These are phyloP conservation scores for Cyaniris semiargus DNA, from an alignment of 2,888 invertebrate species.

Conservation along the genomic window DNA sequence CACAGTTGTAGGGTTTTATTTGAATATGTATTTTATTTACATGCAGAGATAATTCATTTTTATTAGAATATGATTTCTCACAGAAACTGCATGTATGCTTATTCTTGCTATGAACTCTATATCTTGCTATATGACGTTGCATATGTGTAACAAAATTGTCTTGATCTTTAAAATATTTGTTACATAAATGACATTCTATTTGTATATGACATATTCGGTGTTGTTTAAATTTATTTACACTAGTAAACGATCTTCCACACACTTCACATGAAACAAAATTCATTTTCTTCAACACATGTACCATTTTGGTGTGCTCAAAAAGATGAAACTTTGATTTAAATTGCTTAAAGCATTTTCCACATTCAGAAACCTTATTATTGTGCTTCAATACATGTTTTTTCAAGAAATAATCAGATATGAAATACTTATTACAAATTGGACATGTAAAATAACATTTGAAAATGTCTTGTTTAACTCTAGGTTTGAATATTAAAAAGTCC, in stretches of 20 bases:
- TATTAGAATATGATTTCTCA: slow-evolving; percentile 60
- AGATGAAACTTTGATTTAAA: slow-evolving; percentile 63
- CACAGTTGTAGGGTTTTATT: slow-evolving; percentile 69
- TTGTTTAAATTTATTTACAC: slow-evolving; percentile 46
- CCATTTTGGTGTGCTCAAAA: slow-evolving; percentile 63
- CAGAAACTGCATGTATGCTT: slow-evolving; percentile 67
- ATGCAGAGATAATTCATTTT: slow-evolving; percentile 64
- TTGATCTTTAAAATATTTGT: slow-evolving; percentile 57
- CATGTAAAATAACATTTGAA: slow-evolving; percentile 54
- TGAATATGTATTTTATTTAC: slow-evolving; percentile 71
- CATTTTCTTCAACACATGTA: slow-evolving; percentile 51
- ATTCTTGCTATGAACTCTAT: slow-evolving; percentile 46
- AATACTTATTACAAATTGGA: slow-evolving; percentile 63
- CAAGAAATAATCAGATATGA: slow-evolving; percentile 67
- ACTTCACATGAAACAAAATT: slow-evolving; percentile 51
- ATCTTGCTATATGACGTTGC: slow-evolving; percentile 56
- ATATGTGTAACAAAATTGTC: slow-evolving; percentile 55
- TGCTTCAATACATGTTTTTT: slow-evolving; percentile 63
- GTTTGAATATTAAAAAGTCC: slow-evolving; percentile 66
- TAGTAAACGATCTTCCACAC: slow-evolving; percentile 57
- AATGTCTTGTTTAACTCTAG: slow-evolving; percentile 43
- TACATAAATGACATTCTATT: slow-evolving; percentile 58
- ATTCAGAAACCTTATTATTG: slow-evolving; percentile 48
- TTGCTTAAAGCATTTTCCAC: slow-evolving; percentile 50
- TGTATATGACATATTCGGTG: slow-evolving; percentile 55